Conservation (phyloP, 2,888 invertebrate genomes). For the Mythimna albipuncta region DNA sequence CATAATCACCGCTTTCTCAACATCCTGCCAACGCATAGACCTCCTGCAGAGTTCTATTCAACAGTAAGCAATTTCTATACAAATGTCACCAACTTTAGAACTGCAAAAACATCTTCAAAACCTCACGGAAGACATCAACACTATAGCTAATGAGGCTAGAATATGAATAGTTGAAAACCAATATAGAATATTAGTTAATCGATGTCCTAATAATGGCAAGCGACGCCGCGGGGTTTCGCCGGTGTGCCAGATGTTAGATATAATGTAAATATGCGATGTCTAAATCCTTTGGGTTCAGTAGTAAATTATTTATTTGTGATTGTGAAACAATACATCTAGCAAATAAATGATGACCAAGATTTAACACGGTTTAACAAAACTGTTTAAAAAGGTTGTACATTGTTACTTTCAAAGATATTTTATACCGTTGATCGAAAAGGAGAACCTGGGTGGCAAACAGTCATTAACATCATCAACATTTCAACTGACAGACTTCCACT, state of each 20-base stretch:
- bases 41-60: constrained; percentile 7
- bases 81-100: constrained; percentile 10
- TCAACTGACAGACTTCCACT: no score
- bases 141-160: constrained; percentile 21
- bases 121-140: constrained; percentile 15
- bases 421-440: no score
- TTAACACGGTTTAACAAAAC: no score
- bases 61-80: neutral
- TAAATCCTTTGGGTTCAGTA: constrained; percentile 35
- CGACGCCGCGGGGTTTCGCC: constrained; percentile 30
- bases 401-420: no score
- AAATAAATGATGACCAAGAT: no score
- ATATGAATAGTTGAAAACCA: constrained; percentile 23
- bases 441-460: no score
- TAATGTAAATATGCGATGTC: constrained; percentile 6
- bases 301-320: neutral
- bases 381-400: no score
- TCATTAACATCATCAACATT: no score
- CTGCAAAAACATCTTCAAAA: constrained; percentile 11
- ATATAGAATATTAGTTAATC: constrained; percentile 34
- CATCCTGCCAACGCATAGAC: neutral
- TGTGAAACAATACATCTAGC: neutral
- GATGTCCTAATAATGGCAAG: constrained; percentile 35
- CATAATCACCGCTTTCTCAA: neutral
- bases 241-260: constrained; percentile 35